Base-by-base conservation (phyloP, 2,797 vertebrate genomes). In the Parauchenoglanis ngamensis region DNA sequence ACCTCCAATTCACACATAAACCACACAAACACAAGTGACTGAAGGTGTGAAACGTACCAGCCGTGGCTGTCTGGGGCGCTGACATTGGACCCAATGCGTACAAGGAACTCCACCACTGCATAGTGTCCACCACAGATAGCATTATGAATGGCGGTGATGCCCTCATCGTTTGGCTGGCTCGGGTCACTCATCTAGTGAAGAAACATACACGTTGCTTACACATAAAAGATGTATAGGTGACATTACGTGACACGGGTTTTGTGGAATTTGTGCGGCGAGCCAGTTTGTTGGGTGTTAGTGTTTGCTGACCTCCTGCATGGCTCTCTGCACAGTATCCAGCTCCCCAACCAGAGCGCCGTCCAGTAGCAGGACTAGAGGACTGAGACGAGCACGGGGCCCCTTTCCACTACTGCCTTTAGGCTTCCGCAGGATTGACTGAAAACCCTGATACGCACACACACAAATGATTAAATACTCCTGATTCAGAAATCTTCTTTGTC, bases 131-230 rank as follows among this genome's bases (percentile, higher is more conserved):
- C 97, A 0, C 98, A 99, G 92, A 98, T 97, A 77, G 96, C 97
- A 0, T 99, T 99, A 92, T 99, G 98, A 70, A 99, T 96, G 0
- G 96, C 97, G 0, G 97, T 99, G 94, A 99, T 98, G 87, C 98
- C 97, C 91, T 98, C 98, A 21, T 98, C 98, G 0, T 98, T 98
- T 0, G 97, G 93, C 84, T 97, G 97, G 91, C 98, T 99, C 0
- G 97, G 96, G 88, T 98, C 97, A 2, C 89, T 96, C 93, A 98
- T 96, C 98, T 98, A 57, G 1, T 17, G 12, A 85, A 46, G 25
- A 56, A 86, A 52, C 0, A 23, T 12, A 4, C 61, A 79, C 46
- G 2, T 52, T 72, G 63, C 72, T 52, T 61, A 79, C 35, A 78
- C 19, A 54, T 0, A 70, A 77, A 25, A 52, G 13, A 7, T 0